phyloP scores from a whole-genome alignment of 2,797 vertebrate genomes.

The Sebastes diaconus region DNA sequence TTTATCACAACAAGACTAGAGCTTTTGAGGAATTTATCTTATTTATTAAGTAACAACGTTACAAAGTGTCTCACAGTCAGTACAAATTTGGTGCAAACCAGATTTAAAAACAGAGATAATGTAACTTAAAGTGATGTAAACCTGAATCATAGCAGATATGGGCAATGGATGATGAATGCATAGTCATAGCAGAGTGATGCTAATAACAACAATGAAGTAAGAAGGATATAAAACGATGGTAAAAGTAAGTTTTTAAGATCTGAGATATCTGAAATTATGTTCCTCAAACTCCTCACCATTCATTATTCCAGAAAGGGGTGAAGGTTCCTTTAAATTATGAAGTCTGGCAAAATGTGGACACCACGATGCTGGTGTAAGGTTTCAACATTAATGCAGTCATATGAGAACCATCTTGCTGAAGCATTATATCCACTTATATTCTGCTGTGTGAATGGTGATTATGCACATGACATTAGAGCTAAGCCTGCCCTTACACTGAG shows the following conservation, averaged over 20 bases:
- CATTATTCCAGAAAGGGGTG: not conserved
- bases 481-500: conserved; percentile 5
- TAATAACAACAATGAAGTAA: not conserved
- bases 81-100: not conserved
- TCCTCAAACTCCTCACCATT: not conserved
- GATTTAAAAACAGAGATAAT: not conserved
- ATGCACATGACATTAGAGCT: conserved; percentile 25
- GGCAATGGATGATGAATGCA: not conserved
- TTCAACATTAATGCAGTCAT: not conserved
- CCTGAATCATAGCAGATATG: not conserved
- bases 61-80: not conserved
- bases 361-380: not conserved
- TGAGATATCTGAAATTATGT: not conserved
- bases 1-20: not conserved
- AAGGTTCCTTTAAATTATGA: not conserved
- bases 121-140: not conserved
- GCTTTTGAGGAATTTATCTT: not conserved
- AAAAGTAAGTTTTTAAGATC: not conserved
- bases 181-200: not conserved
- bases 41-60: not conserved
- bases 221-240: not conserved
- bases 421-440: not conserved
- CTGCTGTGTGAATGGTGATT: conserved; percentile 6
- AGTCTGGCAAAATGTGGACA: no score
- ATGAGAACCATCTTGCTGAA: not conserved